phyloP scores from a whole-genome alignment of 2,113 vertebrate genomes.

The Lophius piscatorius region DNA sequence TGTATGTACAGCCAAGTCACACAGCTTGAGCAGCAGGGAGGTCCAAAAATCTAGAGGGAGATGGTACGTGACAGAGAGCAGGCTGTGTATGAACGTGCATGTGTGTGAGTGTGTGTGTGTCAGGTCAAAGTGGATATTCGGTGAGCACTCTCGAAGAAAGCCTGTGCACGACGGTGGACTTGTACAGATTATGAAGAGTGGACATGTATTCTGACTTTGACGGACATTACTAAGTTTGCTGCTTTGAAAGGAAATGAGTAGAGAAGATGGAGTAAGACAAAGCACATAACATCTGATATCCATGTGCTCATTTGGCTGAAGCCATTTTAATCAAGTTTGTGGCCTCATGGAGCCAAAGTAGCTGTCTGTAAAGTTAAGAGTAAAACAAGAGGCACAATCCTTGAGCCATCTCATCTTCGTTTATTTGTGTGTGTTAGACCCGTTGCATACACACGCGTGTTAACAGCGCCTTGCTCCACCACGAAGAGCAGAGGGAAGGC shows the following conservation, averaged over 20 bases:
- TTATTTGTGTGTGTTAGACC: slow-evolving; percentile 36
- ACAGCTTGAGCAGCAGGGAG: slow-evolving; percentile 76
- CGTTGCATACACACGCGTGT: slow-evolving; percentile 40
- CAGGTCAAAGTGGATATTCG: slow-evolving; percentile 12
- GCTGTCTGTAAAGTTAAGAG: slow-evolving; percentile 39
- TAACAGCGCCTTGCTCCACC: slow-evolving; percentile 44
- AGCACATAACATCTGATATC: slow-evolving; percentile 64
- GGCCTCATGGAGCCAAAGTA: slow-evolving; percentile 46
- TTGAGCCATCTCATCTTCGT: slow-evolving; percentile 11
- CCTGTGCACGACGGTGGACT: slow-evolving; percentile 2
- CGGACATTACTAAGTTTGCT: slow-evolving; percentile 6
- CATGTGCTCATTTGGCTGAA: slow-evolving; percentile 54
- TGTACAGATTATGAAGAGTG: slow-evolving; percentile 17
- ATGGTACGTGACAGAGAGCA: slow-evolving; percentile 80
- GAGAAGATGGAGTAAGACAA: slow-evolving; percentile 5
- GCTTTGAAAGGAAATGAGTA: slow-evolving; percentile 8
- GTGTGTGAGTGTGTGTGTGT: slow-evolving; percentile 33
- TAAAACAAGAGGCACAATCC: slow-evolving; percentile 29
- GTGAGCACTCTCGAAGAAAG: slow-evolving; percentile 7
- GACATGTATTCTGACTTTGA: slow-evolving; percentile 25
- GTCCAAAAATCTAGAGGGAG: slow-evolving; percentile 72
- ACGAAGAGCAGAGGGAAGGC: slow-evolving; percentile 36
- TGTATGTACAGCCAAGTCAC: slow-evolving; percentile 74
- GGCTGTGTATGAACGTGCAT: slow-evolving; percentile 39
- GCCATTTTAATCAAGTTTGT: slow-evolving; percentile 55